Conservation (phyloP, 1,140 invertebrate species). For the Frieseomelitta varia region DNA sequence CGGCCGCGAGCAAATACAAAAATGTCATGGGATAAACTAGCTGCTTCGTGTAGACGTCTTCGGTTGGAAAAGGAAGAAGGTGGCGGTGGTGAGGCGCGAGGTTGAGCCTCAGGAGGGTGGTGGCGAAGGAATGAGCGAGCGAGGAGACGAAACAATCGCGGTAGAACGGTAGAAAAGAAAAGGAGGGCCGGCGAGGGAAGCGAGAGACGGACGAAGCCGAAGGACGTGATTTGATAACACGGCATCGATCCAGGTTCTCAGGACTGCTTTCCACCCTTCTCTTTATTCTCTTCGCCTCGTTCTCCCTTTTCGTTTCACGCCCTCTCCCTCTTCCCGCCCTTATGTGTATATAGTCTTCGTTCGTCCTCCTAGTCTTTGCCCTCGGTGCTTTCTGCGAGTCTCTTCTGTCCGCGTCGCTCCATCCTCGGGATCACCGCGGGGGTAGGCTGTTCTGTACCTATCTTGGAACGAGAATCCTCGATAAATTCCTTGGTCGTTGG, state of each 20-base stretch:
- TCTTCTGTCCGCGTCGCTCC: not conserved
- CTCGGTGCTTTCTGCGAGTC: constrained; percentile 51
- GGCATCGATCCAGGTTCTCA: constrained; percentile 65
- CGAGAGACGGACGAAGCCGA: constrained; percentile 23
- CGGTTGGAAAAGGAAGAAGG: not conserved
- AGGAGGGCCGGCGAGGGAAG: constrained; percentile 6
- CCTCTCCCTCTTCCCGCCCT: not conserved
- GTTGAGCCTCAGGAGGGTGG: too few species aligned
- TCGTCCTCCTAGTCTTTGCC: not conserved
- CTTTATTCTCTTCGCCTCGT: constrained; percentile 43
- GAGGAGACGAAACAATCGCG: too few species aligned
- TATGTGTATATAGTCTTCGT: too few species aligned
- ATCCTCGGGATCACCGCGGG: not conserved
- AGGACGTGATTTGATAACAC: constrained; percentile 69
- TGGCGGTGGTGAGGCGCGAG: too few species aligned
- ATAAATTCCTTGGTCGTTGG: constrained; percentile 60
- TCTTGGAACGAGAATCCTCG: constrained; percentile 47
- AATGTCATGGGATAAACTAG: not conserved
- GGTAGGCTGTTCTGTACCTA: not conserved
- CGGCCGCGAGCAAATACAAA: not conserved
- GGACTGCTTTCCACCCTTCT: constrained; percentile 59
- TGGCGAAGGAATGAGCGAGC: too few species aligned
- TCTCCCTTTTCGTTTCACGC: not conserved
- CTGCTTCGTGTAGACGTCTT: not conserved
- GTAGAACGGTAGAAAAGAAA: not conserved